Evolutionary conservation across 2,888 invertebrate genomes (phyloP), one percentile per base, ranked within the genome.

Genomic region (Ectropis crepuscularia): DNA sequence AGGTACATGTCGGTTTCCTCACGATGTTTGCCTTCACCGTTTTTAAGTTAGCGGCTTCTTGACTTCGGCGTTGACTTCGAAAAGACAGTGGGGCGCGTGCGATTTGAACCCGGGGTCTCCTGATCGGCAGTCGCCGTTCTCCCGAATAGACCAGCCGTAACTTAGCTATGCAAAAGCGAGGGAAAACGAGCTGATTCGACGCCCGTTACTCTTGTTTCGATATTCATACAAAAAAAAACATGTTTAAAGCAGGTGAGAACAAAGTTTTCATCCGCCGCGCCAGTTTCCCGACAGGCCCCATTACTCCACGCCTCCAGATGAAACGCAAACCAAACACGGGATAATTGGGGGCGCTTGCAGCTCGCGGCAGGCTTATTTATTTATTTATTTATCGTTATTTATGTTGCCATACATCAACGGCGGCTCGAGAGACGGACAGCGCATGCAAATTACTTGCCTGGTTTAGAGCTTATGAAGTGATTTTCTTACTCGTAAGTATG

Each of bases 261-360:
- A 12, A 12, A 39, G 28, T n/a, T 41, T 43, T 53, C 53, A 45
- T 43, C 11, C 7, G 36, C 53, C 36, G 36, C 11, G 7, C 37
- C 43, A 11, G 11, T n/a, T 43, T 36, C 10, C 28, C 0, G 46
- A 46, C 43, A 53, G 47, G 47, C 41, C 42, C 12, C 39, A 54
- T 50, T 50, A 46, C 28, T 61, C 50, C 12, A 43, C 6, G 54
- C 53, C 55, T 65, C 62, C 51, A 46, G 47, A 47, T 42, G 47
- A 58, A 59, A 53, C 48, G 46, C 42, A 65, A 69, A 67, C 66
- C 68, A 71, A 71, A 69, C 71, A 69, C 60, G 65, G 60, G 61
- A 73, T 90, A 88, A 90, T 89, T 89, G 88, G 87, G 83, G 83
- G 77, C 70, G 84, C 87, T 86, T 73, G 74, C 72, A 81, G 87